Evolutionary conservation across 2,797 vertebrate genomes (phyloP).

Genomic region (Rhabdophis nuchalis): DNA sequence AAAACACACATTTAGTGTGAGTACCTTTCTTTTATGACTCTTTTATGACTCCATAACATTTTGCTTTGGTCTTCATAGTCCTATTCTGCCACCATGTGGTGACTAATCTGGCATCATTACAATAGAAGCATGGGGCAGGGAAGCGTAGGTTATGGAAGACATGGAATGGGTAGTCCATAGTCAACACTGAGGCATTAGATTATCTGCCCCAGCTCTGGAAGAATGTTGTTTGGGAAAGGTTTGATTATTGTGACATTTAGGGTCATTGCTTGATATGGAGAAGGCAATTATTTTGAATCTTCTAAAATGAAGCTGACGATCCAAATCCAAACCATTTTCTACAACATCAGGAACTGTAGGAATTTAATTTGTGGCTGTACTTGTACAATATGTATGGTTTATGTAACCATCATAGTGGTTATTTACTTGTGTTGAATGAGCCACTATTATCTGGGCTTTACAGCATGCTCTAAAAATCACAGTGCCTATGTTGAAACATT

Average conservation of each 20-base stretch:
- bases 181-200: neutral
- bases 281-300: neutral
- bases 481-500: neutral
- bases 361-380: neutral
- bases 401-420: neutral
- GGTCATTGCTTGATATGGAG: neutral
- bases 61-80: neutral
- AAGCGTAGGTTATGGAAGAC: neutral
- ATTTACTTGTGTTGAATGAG: neutral
- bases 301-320: neutral
- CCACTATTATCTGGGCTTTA: neutral
- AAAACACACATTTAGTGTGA: neutral
- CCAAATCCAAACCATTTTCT: neutral
- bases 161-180: neutral
- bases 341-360: neutral
- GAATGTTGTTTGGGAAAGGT: neutral
- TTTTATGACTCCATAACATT: neutral
- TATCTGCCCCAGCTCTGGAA: neutral
- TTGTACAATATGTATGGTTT: neutral
- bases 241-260: neutral
- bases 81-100: neutral
- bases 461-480: neutral
- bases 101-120: neutral
- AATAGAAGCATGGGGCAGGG: neutral
- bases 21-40: too few species aligned